phyloP scores from a whole-genome alignment of 37 sponge, comb jelly and placozoan species.

The Halichondria panicea region DNA sequence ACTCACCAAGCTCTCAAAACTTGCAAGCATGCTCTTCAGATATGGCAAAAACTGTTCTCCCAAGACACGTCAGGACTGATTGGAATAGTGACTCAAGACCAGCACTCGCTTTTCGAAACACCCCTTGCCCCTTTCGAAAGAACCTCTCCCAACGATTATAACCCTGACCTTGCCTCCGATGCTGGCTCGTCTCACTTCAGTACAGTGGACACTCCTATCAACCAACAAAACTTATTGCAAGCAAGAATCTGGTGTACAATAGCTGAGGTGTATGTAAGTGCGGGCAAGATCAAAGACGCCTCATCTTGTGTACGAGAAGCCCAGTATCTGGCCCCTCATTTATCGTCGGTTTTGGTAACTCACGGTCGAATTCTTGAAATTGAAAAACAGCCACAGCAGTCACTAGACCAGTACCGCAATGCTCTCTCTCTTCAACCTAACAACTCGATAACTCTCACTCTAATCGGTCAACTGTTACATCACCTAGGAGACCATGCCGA shows the following conservation, averaged over 20 bases:
- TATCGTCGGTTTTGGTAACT: conserved; percentile 47
- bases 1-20: conserved; percentile 43
- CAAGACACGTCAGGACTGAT: conserved; percentile 30
- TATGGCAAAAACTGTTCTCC: conserved; percentile 53
- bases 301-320: conserved; percentile 56
- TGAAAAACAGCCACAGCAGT: conserved; percentile 10
- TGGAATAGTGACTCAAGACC: conserved; percentile 41
- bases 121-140: conserved; percentile 16
- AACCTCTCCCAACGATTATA: background rate
- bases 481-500: conserved; percentile 11
- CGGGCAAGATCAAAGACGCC: conserved; percentile 31
- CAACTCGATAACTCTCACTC: conserved; percentile 51
- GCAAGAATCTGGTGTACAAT: conserved; percentile 66
- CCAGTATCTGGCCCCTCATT: conserved; percentile 46
- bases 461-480: conserved; percentile 43
- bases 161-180: conserved; percentile 61
- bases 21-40: conserved; percentile 46
- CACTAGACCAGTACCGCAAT: conserved; percentile 36
- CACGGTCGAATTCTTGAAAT: conserved; percentile 45
- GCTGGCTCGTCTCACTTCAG: conserved; percentile 66
- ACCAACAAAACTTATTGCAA: conserved; percentile 28
- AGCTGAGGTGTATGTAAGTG: conserved; percentile 55
- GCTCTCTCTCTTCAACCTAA: conserved; percentile 52
- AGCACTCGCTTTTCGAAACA: conserved; percentile 41
- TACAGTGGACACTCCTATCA: conserved; percentile 8